Conservation (phyloP, 2,797 vertebrate species). For the Mormyrops boulengeri region DNA sequence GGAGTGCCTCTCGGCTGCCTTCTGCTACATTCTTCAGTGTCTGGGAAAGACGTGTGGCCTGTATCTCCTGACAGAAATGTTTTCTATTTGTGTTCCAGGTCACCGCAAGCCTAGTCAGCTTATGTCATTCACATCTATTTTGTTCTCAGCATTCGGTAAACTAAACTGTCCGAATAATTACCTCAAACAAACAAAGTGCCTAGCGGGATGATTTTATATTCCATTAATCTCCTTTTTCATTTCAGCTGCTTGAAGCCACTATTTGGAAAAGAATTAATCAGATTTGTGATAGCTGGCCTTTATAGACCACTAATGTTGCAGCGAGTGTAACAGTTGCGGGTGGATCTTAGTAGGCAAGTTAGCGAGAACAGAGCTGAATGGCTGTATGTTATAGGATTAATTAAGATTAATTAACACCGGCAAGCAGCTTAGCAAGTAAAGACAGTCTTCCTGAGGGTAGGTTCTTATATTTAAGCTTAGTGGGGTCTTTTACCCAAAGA, state of each 20-base stretch:
- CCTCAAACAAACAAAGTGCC: not conserved
- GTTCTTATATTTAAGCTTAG: not conserved
- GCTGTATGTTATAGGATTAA: not conserved
- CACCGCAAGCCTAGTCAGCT: not conserved
- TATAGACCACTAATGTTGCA: not conserved
- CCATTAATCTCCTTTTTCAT: not conserved
- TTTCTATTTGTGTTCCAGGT: not conserved
- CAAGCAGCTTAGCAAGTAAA: not conserved
- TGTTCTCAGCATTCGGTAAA: not conserved
- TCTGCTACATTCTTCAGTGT: not conserved
- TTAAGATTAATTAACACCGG: not conserved
- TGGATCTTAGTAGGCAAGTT: not conserved
- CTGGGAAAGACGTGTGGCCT: not conserved
- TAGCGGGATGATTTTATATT: not conserved
- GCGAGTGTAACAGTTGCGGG: not conserved
- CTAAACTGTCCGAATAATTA: not conserved
- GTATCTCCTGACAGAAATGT: not conserved
- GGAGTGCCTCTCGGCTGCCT: not conserved
- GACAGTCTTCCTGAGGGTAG: not conserved
- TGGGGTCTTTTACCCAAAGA: not conserved
- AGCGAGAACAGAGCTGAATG: not conserved
- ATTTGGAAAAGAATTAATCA: conserved; percentile 11
- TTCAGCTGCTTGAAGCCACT: not conserved
- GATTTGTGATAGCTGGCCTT: not conserved
- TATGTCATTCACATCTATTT: not conserved